These are phyloP conservation scores for Nothoprocta perdicaria DNA, from an alignment of 2,113 vertebrate species.

Conservation along the genomic window DNA sequence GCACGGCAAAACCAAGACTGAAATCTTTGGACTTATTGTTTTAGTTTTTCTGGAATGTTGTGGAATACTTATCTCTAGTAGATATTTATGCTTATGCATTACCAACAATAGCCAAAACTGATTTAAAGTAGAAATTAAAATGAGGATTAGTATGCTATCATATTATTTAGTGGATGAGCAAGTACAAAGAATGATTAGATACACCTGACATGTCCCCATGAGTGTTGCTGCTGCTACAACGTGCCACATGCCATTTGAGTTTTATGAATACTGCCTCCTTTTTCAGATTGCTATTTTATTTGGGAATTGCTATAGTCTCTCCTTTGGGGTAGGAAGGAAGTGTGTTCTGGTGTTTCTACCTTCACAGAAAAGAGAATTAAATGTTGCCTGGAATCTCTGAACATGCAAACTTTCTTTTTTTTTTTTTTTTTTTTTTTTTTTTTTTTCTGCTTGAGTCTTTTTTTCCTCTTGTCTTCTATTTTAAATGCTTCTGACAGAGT, in stretches of 20 bases:
- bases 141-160: not conserved
- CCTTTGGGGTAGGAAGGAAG: not conserved
- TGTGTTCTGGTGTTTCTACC: not conserved
- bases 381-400: not conserved
- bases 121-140: not conserved
- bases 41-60: not conserved
- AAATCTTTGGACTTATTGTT: slow-evolving; percentile 45
- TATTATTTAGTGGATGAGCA: not conserved
- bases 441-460: too few species aligned
- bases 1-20: not conserved
- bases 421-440: not conserved
- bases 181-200: accelerated
- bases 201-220: not conserved
- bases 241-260: not conserved
- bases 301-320: not conserved
- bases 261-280: not conserved
- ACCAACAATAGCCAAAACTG: not conserved
- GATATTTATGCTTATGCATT: not conserved
- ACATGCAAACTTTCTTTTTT: not conserved
- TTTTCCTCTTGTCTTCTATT: not conserved
- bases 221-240: not conserved
- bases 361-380: not conserved
- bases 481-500: not conserved
- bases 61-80: not conserved
- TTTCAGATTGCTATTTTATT: not conserved